These are phyloP conservation scores for Hydrocynus forskahlii DNA, from an alignment of 2,797 vertebrate species.

Conservation along the genomic window DNA sequence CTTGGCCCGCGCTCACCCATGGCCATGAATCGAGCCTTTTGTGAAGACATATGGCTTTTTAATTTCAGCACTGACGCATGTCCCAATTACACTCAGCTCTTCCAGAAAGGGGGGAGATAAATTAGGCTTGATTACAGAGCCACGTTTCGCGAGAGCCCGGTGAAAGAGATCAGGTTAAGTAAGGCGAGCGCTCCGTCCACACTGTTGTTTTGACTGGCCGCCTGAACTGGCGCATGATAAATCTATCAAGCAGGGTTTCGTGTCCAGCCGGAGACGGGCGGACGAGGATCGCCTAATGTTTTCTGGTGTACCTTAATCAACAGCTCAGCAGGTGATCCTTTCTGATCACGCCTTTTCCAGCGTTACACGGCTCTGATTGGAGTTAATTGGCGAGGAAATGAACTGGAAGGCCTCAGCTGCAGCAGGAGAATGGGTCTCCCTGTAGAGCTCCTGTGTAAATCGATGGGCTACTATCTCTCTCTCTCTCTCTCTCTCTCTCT, in stretches of 20 bases:
- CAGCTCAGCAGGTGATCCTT: slow-evolving; percentile 1
- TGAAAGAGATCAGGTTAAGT: slow-evolving; percentile 6
- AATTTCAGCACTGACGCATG: slow-evolving; percentile 33
- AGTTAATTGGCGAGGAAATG: slow-evolving; percentile 64
- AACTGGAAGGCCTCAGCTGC: slow-evolving; percentile 47
- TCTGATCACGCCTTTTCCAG: neutral
- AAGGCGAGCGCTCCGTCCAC: neutral
- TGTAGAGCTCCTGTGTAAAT: neutral
- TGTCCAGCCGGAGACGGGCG: neutral
- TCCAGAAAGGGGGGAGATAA: slow-evolving; percentile 37
- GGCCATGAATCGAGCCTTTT: slow-evolving; percentile 42
- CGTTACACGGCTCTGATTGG: slow-evolving; percentile 58
- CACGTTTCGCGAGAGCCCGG: neutral
- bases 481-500: too few relatives aligned
- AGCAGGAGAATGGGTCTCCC: neutral
- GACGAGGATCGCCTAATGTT: slow-evolving; percentile 22
- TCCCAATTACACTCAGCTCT: slow-evolving; percentile 2
- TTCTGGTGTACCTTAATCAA: slow-evolving; percentile 20
- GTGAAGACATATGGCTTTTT: slow-evolving; percentile 46
- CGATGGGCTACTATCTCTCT: neutral
- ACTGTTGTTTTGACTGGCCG: slow-evolving; percentile 5
- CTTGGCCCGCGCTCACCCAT: slow-evolving; percentile 27
- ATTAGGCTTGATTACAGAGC: slow-evolving; percentile 34
- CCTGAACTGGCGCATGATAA: slow-evolving; percentile 5
- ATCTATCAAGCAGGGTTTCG: slow-evolving; percentile 4